Evolutionary conservation across 2,888 invertebrate genomes (phyloP).

Genomic region (Digitonthophagus gazella): DNA sequence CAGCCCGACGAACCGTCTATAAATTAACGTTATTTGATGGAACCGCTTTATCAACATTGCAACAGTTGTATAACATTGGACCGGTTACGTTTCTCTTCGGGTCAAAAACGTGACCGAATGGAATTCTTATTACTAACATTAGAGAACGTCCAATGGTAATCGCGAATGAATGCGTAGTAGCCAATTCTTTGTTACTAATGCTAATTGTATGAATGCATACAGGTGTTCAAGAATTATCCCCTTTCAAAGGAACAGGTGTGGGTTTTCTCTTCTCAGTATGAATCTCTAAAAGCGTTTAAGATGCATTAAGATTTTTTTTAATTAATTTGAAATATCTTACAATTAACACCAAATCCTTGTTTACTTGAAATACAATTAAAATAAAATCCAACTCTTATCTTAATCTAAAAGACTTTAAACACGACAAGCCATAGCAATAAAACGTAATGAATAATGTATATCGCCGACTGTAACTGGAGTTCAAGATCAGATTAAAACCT

Average conservation of each 20-base stretch:
- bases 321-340: too few species aligned
- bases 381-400: too few species aligned
- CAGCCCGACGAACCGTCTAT: neutral
- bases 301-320: too few species aligned
- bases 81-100: constrained; percentile 1
- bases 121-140: neutral
- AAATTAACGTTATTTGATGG: constrained; percentile 11
- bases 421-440: neutral
- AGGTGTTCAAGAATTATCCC: neutral
- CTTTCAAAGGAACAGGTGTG: too few species aligned
- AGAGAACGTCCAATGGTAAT: neutral
- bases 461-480: neutral
- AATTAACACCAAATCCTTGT: too few species aligned
- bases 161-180: neutral
- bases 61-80: constrained; percentile 14
- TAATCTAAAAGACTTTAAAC: too few species aligned
- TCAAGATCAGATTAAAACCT: constrained; percentile 11
- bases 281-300: too few species aligned
- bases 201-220: neutral
- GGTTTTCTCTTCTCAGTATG: too few species aligned
- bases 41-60: constrained; percentile 5
- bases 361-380: too few species aligned
- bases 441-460: constrained; percentile 14
- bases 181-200: neutral
- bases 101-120: constrained; percentile 11